These are phyloP conservation scores for Forpus xanthops DNA, from an alignment of 2,797 vertebrate genomes.

Conservation along the genomic window DNA sequence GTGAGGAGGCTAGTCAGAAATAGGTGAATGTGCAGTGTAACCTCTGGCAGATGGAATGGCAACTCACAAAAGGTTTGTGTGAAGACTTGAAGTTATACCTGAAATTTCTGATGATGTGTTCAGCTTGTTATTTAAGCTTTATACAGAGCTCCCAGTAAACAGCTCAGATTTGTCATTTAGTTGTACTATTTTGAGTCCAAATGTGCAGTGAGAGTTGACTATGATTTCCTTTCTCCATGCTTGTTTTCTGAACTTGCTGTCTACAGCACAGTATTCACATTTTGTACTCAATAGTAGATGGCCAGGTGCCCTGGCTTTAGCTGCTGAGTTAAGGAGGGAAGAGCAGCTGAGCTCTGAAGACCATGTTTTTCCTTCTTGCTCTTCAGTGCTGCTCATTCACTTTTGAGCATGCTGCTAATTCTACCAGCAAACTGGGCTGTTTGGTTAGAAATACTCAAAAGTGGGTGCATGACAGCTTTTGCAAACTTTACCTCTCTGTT, in stretches of 20 bases:
- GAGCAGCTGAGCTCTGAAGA: background rate
- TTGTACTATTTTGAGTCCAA: background rate
- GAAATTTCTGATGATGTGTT: background rate
- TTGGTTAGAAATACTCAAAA: background rate
- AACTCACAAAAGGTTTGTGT: background rate
- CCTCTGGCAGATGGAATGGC: background rate
- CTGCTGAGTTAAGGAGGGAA: background rate
- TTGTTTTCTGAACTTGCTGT: background rate
- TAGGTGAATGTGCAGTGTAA: background rate
- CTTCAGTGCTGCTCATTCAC: background rate
- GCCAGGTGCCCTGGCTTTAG: background rate
- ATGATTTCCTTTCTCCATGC: background rate
- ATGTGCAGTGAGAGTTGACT: background rate
- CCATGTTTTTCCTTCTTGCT: background rate
- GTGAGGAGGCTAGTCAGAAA: background rate
- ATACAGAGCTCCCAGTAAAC: background rate
- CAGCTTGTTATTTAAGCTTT: background rate
- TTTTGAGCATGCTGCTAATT: background rate
- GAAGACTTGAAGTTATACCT: background rate
- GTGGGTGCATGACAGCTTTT: background rate
- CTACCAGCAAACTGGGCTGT: background rate
- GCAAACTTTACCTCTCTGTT: background rate
- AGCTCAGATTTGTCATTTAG: background rate
- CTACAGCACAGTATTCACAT: background rate
- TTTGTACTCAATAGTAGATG: background rate